phyloP scores from a whole-genome alignment of 2,797 vertebrate genomes.

The Odontamblyopus rebecca region DNA sequence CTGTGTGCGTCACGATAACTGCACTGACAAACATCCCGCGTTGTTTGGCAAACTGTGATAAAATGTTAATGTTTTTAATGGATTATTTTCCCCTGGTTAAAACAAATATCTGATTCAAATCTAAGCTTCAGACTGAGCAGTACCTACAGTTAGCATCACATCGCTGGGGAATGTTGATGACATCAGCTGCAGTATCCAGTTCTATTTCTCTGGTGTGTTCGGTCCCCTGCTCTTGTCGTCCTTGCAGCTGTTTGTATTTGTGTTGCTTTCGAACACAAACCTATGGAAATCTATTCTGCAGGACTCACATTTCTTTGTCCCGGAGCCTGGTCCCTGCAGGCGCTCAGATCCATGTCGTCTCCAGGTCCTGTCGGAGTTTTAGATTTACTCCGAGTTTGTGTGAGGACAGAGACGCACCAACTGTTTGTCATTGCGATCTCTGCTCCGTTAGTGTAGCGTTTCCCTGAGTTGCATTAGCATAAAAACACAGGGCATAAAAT shows the following conservation, averaged over 20 bases:
- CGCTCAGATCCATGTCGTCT: background rate
- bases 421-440: too few species aligned
- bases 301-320: background rate
- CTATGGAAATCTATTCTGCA: background rate
- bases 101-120: too few species aligned
- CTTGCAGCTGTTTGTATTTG: background rate
- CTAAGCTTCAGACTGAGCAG: too few species aligned
- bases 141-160: too few species aligned
- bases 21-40: too few species aligned
- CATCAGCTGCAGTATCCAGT: too few species aligned
- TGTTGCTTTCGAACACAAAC: conserved; percentile 1
- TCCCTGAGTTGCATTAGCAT: background rate
- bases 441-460: background rate
- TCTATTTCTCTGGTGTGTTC: too few species aligned
- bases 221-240: background rate
- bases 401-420: background rate
- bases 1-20: too few species aligned
- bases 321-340: background rate
- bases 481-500: background rate
- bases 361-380: background rate
- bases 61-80: too few species aligned
- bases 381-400: background rate
- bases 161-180: too few species aligned
- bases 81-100: too few species aligned
- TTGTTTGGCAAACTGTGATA: too few species aligned